Percentiles rank a stretch among this genome's conserved stretches.
Evolutionary conservation across 2,888 invertebrate species (phyloP).

Genomic region (Fragum whitleyi): DNA sequence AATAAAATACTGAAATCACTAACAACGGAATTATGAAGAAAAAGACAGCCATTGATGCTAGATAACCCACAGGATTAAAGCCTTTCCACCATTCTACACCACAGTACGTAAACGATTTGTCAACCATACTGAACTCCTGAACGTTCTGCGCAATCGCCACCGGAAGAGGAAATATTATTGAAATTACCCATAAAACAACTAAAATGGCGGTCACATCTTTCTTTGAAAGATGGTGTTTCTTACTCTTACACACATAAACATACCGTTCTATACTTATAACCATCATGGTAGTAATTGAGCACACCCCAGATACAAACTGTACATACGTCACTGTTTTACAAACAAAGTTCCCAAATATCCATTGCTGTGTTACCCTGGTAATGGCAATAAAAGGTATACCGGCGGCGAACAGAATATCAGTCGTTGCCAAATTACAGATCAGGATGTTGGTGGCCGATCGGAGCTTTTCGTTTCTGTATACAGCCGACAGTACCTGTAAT

Average conservation of each 20-base stretch:
- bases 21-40: slow-evolving; percentile 68
- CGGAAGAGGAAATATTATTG: slow-evolving; percentile 64
- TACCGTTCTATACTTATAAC: slow-evolving; percentile 70
- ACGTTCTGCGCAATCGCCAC: slow-evolving; percentile 66
- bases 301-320: slow-evolving; percentile 67
- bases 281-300: slow-evolving; percentile 70
- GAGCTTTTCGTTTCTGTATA: slow-evolving; percentile 61
- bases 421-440: slow-evolving; percentile 67
- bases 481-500: slow-evolving; percentile 66
- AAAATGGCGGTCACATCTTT: slow-evolving; percentile 46
- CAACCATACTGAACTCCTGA: slow-evolving; percentile 24
- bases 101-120: slow-evolving; percentile 55
- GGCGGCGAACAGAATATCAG: slow-evolving; percentile 64
- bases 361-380: slow-evolving; percentile 63
- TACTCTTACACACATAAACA: slow-evolving; percentile 59
- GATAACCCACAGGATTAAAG: slow-evolving; percentile 63
- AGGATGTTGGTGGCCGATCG: slow-evolving; percentile 64
- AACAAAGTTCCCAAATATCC: slow-evolving; percentile 65
- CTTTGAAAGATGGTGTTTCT: slow-evolving; percentile 53
- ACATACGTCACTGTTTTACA: slow-evolving; percentile 70
- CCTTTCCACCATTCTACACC: slow-evolving; percentile 64
- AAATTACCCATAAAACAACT: slow-evolving; percentile 60
- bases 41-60: slow-evolving; percentile 62
- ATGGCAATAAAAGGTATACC: slow-evolving; percentile 68
- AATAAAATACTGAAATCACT: slow-evolving; percentile 62